Base-by-base conservation (phyloP, 2,113 vertebrate species). In the Ivindomyrus marchei region DNA sequence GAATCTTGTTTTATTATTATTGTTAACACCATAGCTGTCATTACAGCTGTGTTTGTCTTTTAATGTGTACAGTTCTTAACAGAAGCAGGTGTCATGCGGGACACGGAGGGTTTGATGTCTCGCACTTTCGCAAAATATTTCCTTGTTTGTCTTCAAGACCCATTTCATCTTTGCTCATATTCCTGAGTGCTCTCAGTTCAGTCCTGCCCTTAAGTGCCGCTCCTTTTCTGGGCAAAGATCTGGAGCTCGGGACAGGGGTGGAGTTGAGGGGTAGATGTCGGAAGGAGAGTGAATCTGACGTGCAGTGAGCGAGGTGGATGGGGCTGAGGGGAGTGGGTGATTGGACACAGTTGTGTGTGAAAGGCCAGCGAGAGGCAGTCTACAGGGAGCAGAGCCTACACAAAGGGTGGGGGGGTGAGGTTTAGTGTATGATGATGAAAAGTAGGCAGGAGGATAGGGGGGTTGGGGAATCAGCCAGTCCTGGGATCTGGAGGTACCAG, bases 331-430 rank as follows among this genome's bases (percentile, higher is more conserved):
- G 90, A 92, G 94, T 92, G 90, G 90, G 93, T 94, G 94, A 96
- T 96, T 96, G 95, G 95, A 96, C 95, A 96, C 96, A 96, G 94
- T 96, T 92, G 92, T 94, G 94, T 94, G 94, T 95, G 95, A 96
- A 96, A 95, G 93, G 93, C 94, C 95, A 94, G 93, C 93, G 94
- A 94, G 88, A 84, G 92, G 90, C 92, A 94, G 94, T 92, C 94
- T 91, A 92, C 93, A 91, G 94, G 94, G 95, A 95, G 94, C 92
- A 91, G 88, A 53, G 91, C 89, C 52, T 92, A 92, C 92, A 95
- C 95, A 96, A 96, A 95, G 93, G 93, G 89, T 93, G 94, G 93
- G 90, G 86, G 66, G 11, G 85, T 5, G 53, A 62, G 88, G 52
- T 1, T 56, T 27, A 31, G 88, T 31, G 46, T 74, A 19, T 53